Base-by-base conservation (phyloP, 2,797 vertebrate species). In the Chelon labrosus region DNA sequence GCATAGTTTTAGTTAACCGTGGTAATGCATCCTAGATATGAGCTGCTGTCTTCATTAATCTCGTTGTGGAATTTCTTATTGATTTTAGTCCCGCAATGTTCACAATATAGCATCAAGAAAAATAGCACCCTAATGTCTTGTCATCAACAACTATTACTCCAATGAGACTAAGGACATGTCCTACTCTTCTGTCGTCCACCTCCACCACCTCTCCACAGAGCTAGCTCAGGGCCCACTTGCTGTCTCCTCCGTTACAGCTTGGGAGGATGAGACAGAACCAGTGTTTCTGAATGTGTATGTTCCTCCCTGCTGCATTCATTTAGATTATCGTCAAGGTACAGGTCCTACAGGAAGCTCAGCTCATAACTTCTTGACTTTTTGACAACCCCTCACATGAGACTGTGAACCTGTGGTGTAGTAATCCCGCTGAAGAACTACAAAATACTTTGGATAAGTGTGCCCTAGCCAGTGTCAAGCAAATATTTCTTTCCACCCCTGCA, bases 231-330 rank as follows among this genome's bases (percentile, higher is more conserved):
- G 31, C 71, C 59, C 44, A 5, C 57, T 59, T 14, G 50, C 51
- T 35, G 57, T 54, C 52, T 76, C 35, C 62, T 39, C 51, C 19
- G 42, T 70, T 57, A 39, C 55, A 79, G 70, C 70, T 42, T 13
- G 53, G 25, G 55, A 66, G 65, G 65, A 80, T 65, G 75, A 68
- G 70, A 31, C 63, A 1, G 8, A 47, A 56, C 13, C 61, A 70
- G 22, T 78, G 61, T 60, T 64, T 38, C 70, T 63, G 70, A n/a
- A n/a, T n/a, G n/a, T n/a, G 12, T 58, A 55, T 66, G 53, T 46
- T 53, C 44, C 46, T 55, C 70, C 56, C 37, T 19, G 10, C 63
- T 46, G 27, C 58, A 31, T n/a, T 71, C 65, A 52, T 46, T 60
- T 53, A 27, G 41, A 6, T 31, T 65, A 19, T 46, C 65, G 63